Conservation (phyloP, 2,797 vertebrate species). For the Pipistrellus kuhlii region DNA sequence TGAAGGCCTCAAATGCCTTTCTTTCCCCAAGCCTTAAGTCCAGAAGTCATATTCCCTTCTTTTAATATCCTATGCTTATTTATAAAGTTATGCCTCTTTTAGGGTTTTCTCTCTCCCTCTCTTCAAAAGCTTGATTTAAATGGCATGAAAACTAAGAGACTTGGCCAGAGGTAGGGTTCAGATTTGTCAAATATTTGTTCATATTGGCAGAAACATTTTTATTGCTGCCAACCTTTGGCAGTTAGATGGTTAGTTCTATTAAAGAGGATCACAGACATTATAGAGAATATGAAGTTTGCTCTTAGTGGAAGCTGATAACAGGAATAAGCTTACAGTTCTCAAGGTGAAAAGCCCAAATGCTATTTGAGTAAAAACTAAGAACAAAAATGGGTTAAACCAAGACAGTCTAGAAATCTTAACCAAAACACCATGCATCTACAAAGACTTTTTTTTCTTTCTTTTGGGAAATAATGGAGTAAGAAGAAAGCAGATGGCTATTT, state of each 20-base stretch:
- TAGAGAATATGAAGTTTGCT: conserved; percentile 31
- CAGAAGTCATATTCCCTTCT: neutral
- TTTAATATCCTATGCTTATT: conserved; percentile 28
- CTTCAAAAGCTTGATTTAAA: conserved; percentile 60
- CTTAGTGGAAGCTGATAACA: conserved; percentile 50
- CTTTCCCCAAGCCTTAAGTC: neutral
- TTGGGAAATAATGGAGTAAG: conserved; percentile 48
- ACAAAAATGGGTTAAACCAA: conserved; percentile 52
- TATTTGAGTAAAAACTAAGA: conserved; percentile 55
- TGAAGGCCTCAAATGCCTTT: neutral
- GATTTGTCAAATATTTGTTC: conserved; percentile 62
- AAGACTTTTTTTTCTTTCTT: conserved; percentile 53
- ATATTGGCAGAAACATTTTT: conserved; percentile 65
- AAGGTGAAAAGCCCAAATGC: conserved; percentile 43
- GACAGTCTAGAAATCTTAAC: conserved; percentile 46
- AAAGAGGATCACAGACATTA: conserved; percentile 56
- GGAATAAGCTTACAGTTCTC: conserved; percentile 42
- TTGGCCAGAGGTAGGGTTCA: conserved; percentile 32
- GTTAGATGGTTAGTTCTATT: conserved; percentile 65
- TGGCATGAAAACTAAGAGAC: neutral
- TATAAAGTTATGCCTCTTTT: neutral
- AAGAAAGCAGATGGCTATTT: conserved; percentile 64
- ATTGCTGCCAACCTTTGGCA: conserved; percentile 59
- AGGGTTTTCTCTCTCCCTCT: neutral
- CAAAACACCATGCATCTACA: neutral